Evolutionary conservation across 2,113 vertebrate genomes (phyloP), one percentile per base, ranked within the genome.

Genomic region (Eclectus roratus): DNA sequence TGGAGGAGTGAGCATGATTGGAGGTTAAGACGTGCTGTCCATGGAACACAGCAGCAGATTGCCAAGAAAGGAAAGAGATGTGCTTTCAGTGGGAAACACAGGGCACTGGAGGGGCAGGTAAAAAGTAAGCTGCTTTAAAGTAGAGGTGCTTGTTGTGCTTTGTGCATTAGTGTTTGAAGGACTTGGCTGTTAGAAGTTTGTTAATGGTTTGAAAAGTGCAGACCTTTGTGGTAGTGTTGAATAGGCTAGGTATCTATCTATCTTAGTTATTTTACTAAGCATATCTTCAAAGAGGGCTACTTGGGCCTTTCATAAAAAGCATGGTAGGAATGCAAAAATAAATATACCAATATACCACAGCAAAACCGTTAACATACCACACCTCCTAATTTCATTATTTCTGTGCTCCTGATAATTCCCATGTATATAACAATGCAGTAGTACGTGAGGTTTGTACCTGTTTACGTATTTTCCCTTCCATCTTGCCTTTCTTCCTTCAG

Each of bases 131-230:
- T 49, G 3, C 9, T 46, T 18, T 83, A 56, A 63, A 88, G 35
- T 17, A 37, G 14, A 77, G 80, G 31, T 86, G n/a, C 27, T 80
- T 86, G 44, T 41, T 52, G 61, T 64, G 49, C 69, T 83, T 80
- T 66, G 25, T 56, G 28, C 0, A 0, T n/a, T 65, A 56, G 31
- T 37, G n/a, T 84, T 89, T 84, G 78, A 74, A 94, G 77, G 83
- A 44, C 15, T 19, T 53, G 15, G 4, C 6, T 83, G 24, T 76
- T 66, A 53, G 31, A 86, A 63, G 50, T 83, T 88, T 83, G 61
- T 33, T 92, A 84, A 70, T 33, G 31, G 43, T 63, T 91, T 92
- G 55, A 68, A 80, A 94, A 91, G 33, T 41, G 55, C 77, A 91
- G 72, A 50, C 15, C 41, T 84, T 66, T 49, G 50, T 61, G n/a